phyloP scores from a whole-genome alignment of 2,113 vertebrate species.

The Vireo altiloquus region DNA sequence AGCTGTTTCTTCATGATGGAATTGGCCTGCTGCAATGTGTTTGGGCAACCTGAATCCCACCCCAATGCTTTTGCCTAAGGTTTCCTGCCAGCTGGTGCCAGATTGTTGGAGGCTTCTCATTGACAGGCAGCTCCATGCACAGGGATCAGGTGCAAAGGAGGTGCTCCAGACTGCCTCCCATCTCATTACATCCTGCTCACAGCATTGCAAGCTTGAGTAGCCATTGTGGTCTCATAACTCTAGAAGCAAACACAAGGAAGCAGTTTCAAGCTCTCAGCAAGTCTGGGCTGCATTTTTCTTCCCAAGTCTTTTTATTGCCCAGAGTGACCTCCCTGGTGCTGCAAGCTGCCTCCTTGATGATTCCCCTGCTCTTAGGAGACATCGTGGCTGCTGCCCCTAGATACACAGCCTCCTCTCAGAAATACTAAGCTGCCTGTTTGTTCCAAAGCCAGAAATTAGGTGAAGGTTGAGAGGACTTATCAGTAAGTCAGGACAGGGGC shows the following conservation, averaged over 20 bases:
- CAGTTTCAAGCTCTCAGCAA: background rate
- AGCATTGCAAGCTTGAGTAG: background rate
- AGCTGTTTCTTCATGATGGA: background rate
- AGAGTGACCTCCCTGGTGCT: background rate
- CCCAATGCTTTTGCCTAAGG: background rate
- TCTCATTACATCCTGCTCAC: background rate
- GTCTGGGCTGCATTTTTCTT: background rate
- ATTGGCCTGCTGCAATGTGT: accelerated
- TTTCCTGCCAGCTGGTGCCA: background rate
- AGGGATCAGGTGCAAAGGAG: background rate
- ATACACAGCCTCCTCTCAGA: background rate
- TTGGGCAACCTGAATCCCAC: background rate
- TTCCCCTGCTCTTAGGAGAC: accelerated
- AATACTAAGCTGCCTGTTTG: background rate
- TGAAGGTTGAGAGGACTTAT: constrained; percentile 24
- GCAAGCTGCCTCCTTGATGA: background rate
- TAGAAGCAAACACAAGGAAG: background rate
- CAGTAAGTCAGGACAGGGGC: background rate
- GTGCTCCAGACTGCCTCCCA: background rate
- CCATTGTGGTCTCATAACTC: background rate
- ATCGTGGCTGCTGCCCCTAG: accelerated
- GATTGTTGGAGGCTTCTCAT: background rate
- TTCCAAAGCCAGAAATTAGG: background rate
- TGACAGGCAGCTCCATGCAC: background rate
- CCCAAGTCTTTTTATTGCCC: background rate